A percentile compares a stretch with the other conserved stretches of the same genome.
Conservation (phyloP, 2,797 vertebrate genomes). For the Basileuterus tristriatus region DNA sequence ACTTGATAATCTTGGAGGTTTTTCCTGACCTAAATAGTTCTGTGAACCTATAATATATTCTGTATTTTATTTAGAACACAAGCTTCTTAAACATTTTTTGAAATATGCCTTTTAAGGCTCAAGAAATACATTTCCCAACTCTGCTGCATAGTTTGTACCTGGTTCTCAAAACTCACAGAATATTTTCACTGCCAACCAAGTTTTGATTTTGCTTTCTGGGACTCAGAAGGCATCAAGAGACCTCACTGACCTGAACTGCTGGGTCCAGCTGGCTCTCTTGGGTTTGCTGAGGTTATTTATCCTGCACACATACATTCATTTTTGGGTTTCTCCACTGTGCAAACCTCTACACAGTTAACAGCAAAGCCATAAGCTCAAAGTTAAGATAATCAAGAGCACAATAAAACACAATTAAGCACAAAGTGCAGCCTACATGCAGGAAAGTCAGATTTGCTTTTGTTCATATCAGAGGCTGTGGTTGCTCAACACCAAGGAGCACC, state of each 20-base stretch:
- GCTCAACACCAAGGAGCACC: not conserved
- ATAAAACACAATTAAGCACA: not conserved
- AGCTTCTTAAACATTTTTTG: not conserved
- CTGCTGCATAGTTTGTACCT: not conserved
- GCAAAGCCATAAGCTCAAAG: not conserved
- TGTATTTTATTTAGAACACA: not conserved
- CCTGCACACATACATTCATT: not conserved
- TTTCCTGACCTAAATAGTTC: not conserved
- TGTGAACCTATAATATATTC: not conserved
- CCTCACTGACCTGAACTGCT: fast-evolving
- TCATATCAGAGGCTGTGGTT: not conserved
- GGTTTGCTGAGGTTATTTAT: not conserved
- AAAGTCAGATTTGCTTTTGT: not conserved
- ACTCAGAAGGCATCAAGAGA: not conserved
- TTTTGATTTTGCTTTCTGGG: not conserved
- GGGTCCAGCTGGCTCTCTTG: not conserved
- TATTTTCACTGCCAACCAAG: not conserved
- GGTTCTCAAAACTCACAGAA: not conserved
- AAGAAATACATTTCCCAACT: not conserved
- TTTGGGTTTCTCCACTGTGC: fast-evolving
- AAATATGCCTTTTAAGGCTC: not conserved
- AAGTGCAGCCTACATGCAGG: not conserved
- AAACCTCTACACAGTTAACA: not conserved
- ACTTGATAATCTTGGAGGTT: fast-evolving
- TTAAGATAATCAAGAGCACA: not conserved